Base-by-base conservation (phyloP, 2,113 vertebrate species). In the Ascaphus truei region DNA sequence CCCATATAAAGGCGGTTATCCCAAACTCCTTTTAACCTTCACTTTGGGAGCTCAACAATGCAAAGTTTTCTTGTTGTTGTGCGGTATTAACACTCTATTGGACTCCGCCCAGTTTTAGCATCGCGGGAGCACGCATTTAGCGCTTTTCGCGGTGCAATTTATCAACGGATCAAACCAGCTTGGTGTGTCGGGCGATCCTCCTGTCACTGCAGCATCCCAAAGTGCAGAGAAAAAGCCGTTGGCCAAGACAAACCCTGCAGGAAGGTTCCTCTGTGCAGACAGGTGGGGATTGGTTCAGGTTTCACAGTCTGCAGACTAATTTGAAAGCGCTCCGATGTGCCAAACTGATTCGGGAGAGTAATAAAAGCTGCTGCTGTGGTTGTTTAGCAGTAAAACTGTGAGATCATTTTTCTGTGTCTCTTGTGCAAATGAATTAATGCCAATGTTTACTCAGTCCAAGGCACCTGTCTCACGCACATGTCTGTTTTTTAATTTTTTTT, bases 141-240 rank as follows among this genome's bases (percentile, higher is more conserved):
- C n/a, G 64, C 43, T 43, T 68, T 57, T 68, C 53, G 30, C 51
- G 66, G 58, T 69, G 43, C 33, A 10, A 25, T 39, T 45, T 60
- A 31, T 68, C 64, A 51, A 39, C 66, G 60, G 33, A 39, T 22
- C n/a, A n/a, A 37, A 26, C 64, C 53, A 33, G 51, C 39, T 47
- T n/a, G n/a, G 23, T 7, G 18, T 68, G 52, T 57, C 30, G 39
- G 30, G 16, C 31, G 45, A 57, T 57, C 27, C 64, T 41, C 37
- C n/a, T n/a, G n/a, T 48, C 53, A 34, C 33, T 3, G 43, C 53
- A 34, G 43, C 26, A 27, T 31, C 53, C 65, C 20, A 75, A 63
- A 78, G 75, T 60, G 39, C 26, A 74, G 62, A 25, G 37, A 52
- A 73, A 60, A 36, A 43, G 26, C 30, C 67, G 36, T 55, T 62